A percentile compares a stretch with the other conserved stretches of the same genome.
These are phyloP conservation scores for Himalopsyche tibetana DNA, from an alignment of 2,888 invertebrate species.

Conservation along the genomic window DNA sequence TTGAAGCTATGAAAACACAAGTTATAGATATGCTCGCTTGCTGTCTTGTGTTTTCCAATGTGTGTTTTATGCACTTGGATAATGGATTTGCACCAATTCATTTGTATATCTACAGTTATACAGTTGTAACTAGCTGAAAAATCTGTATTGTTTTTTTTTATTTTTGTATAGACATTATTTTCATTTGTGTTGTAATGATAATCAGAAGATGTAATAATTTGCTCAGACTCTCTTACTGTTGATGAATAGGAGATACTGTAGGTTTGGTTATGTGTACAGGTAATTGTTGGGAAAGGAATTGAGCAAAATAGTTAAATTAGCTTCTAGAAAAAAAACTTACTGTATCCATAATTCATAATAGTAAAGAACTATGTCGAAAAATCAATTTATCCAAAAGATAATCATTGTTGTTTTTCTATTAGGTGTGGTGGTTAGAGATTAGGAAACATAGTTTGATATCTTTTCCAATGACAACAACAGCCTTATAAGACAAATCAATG, in stretches of 20 bases:
- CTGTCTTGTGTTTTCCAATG: too few species aligned
- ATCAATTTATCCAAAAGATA: neutral
- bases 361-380: neutral
- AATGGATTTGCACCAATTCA: too few species aligned
- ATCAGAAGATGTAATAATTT: neutral
- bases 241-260: neutral
- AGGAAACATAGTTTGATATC: neutral
- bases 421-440: neutral
- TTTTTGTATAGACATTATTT: too few species aligned
- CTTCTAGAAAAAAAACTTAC: neutral
- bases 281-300: neutral
- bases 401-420: neutral
- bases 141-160: too few species aligned
- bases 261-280: slow-evolving; percentile 1
- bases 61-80: too few species aligned
- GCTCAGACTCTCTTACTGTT: neutral
- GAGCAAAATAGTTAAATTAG: neutral
- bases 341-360: neutral
- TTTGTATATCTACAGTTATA: too few species aligned
- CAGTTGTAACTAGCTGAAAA: too few species aligned
- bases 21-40: too few species aligned
- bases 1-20: too few species aligned
- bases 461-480: neutral
- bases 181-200: neutral
- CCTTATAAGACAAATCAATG: slow-evolving; percentile 20